Conservation (phyloP, 2,797 vertebrate genomes). For the Eleutherodactylus coqui region DNA sequence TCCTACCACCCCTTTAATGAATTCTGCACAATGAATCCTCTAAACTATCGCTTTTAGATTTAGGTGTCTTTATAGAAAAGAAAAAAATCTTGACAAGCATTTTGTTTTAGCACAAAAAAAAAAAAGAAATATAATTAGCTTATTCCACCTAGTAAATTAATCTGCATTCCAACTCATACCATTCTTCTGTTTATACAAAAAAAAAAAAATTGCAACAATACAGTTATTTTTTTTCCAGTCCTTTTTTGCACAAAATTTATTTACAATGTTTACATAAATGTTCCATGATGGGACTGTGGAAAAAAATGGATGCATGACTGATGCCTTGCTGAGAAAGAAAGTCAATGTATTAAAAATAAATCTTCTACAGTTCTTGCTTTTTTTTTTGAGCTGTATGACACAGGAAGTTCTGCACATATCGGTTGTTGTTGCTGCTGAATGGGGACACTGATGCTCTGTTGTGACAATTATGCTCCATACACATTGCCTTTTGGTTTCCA, state of each 20-base stretch:
- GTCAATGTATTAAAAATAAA: conserved; percentile 87
- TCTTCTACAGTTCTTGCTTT: conserved; percentile 80
- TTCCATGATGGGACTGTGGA: conserved; percentile 92
- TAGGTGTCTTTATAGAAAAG: conserved; percentile 84
- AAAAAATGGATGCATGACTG: conserved; percentile 84
- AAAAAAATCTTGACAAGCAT: conserved; percentile 82
- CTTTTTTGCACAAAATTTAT: conserved; percentile 97
- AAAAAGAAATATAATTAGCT: conserved; percentile 82
- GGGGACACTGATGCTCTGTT: conserved; percentile 81
- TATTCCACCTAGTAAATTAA: conserved; percentile 86
- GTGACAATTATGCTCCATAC: conserved; percentile 85
- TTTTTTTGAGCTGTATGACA: conserved; percentile 82
- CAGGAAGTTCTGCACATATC: conserved; percentile 82
- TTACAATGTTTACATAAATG: conserved; percentile 98
- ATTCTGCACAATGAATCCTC: conserved; percentile 75
- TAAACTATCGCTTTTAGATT: conserved; percentile 80
- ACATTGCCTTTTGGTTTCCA: conserved; percentile 84
- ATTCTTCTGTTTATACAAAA: conserved; percentile 83
- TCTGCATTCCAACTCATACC: conserved; percentile 86
- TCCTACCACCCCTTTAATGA: not conserved
- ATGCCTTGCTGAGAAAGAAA: conserved; percentile 83
- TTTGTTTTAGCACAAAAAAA: conserved; percentile 84
- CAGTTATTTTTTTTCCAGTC: conserved; percentile 86
- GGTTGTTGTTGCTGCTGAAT: conserved; percentile 77
- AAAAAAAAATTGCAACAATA: conserved; percentile 85